A percentile compares a stretch with the other conserved stretches of the same genome.
Conservation (phyloP, 1,140 invertebrate genomes). For the Drosophila rhopaloa region DNA sequence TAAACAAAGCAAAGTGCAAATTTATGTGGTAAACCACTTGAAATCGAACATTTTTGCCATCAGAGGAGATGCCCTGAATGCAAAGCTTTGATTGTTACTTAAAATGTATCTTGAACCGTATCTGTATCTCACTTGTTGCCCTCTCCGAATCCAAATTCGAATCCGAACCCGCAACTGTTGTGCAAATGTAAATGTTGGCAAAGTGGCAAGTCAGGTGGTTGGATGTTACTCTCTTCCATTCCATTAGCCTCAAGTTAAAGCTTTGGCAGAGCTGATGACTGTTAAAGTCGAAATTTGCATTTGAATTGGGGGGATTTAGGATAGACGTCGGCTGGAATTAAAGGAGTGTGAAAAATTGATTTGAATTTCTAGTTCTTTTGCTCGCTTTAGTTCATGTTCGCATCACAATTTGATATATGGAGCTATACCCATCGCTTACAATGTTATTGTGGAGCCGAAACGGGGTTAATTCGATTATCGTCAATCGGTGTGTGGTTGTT, state of each 20-base stretch:
- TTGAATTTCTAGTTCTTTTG: background rate
- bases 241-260: conserved; percentile 64
- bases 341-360: background rate
- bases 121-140: conserved; percentile 49
- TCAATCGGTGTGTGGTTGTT: conserved; percentile 31
- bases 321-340: background rate
- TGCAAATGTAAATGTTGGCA: conserved; percentile 65
- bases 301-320: background rate
- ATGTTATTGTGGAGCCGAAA: conserved; percentile 28
- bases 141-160: conserved; percentile 15
- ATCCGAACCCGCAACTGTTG: conserved; percentile 40
- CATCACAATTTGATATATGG: conserved; percentile 7
- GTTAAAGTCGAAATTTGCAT: conserved; percentile 46
- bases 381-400: background rate
- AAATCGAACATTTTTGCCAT: conserved; percentile 35
- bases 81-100: conserved; percentile 69
- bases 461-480: conserved; percentile 66
- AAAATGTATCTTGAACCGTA: conserved; percentile 55
- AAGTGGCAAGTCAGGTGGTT: conserved; percentile 61
- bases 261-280: conserved; percentile 29
- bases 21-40: conserved; percentile 68
- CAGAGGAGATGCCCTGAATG: conserved; percentile 37
- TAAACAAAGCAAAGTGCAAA: conserved; percentile 73
- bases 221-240: conserved; percentile 53
- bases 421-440: background rate